Percentiles rank a stretch among this genome's conserved stretches.
Evolutionary conservation across 2,113 vertebrate species (phyloP).

Genomic region (Heterocephalus glaber): DNA sequence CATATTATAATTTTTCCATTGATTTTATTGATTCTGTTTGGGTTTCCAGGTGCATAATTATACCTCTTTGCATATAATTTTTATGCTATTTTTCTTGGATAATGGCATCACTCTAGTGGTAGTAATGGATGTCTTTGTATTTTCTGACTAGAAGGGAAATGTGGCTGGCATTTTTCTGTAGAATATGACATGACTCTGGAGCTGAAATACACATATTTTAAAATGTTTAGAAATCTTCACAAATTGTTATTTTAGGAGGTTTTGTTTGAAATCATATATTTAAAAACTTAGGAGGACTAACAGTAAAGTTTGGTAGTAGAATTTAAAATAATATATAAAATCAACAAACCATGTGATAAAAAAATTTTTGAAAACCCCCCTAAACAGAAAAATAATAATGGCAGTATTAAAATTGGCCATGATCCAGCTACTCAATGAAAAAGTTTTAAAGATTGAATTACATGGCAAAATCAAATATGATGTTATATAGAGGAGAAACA

Average conservation of each 20-base stretch:
- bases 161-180: background rate
- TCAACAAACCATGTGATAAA: background rate
- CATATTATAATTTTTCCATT: background rate
- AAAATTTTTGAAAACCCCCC: background rate
- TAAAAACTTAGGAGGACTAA: conserved; percentile 21
- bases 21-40: background rate
- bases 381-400: background rate
- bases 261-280: background rate
- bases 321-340: background rate
- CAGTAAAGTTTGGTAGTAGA: background rate
- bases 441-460: background rate
- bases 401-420: background rate
- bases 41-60: background rate
- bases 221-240: background rate
- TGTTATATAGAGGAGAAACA: background rate
- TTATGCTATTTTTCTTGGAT: background rate
- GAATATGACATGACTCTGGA: background rate
- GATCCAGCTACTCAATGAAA: background rate
- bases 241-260: background rate
- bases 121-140: background rate
- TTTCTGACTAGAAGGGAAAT: background rate
- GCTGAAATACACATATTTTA: background rate
- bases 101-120: background rate
- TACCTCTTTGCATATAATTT: background rate
- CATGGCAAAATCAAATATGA: background rate